phyloP scores from a whole-genome alignment of 2,797 vertebrate species.

The Cottoperca gobio region DNA sequence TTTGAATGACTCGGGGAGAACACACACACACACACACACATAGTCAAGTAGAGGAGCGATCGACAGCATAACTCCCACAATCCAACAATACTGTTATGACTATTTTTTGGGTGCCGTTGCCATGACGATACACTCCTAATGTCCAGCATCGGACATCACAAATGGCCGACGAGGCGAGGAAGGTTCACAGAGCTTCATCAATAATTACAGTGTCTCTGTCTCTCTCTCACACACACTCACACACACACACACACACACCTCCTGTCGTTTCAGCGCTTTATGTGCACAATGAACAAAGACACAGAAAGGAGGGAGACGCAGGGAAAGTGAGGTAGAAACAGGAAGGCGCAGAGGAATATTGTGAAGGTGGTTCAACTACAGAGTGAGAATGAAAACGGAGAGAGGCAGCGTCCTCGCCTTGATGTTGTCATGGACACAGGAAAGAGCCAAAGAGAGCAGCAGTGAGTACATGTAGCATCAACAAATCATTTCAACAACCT shows the following conservation, averaged over 20 bases:
- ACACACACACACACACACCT: too few species aligned
- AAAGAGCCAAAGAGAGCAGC: not conserved
- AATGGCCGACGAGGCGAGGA: slow-evolving; percentile 26
- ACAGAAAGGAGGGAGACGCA: not conserved
- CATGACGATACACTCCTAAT: slow-evolving; percentile 45
- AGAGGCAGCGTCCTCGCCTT: not conserved
- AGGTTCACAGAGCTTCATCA: slow-evolving; percentile 31
- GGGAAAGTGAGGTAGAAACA: slow-evolving; percentile 1
- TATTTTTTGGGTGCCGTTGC: slow-evolving; percentile 47
- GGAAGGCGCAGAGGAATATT: slow-evolving; percentile 13
- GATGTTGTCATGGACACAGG: slow-evolving; percentile 49
- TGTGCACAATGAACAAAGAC: not conserved
- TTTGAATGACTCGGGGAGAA: not conserved
- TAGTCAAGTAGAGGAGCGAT: not conserved
- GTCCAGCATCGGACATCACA: slow-evolving; percentile 39
- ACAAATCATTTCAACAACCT: not conserved
- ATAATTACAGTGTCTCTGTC: slow-evolving; percentile 14
- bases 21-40: slow-evolving; percentile 11
- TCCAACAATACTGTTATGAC: slow-evolving; percentile 2
- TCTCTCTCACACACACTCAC: not conserved
- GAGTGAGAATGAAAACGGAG: slow-evolving; percentile 33
- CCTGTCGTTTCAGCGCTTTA: not conserved
- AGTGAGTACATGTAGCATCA: not conserved
- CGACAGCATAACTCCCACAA: slow-evolving; percentile 26
- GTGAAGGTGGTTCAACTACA: not conserved